Percentiles rank a stretch among this genome's conserved stretches.
These are phyloP conservation scores for Ursus arctos DNA, from an alignment of 2,113 vertebrate genomes.

Conservation along the genomic window DNA sequence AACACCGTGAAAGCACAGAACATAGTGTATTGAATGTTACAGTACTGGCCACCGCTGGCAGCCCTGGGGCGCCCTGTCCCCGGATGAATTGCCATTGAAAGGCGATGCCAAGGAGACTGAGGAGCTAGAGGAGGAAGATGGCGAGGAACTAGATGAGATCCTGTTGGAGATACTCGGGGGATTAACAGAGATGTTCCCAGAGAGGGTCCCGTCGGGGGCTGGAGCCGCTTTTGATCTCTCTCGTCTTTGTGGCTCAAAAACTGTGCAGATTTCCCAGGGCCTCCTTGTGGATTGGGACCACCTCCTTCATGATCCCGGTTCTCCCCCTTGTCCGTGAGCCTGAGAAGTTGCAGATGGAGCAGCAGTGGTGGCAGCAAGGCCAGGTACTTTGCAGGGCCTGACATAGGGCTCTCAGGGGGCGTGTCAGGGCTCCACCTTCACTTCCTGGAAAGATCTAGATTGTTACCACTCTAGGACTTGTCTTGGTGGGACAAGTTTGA, in stretches of 20 bases:
- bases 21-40: not conserved
- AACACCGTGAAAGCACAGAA: not conserved
- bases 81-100: not conserved
- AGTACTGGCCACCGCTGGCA: not conserved
- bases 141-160: not conserved
- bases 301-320: constrained; percentile 93
- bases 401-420: constrained; percentile 93
- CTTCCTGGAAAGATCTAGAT: constrained; percentile 92
- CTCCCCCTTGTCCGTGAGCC: constrained; percentile 96
- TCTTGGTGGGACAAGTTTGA: constrained; percentile 63
- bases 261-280: not conserved
- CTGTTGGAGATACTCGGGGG: not conserved
- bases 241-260: not conserved
- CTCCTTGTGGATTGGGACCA: not conserved
- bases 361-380: constrained; percentile 95
- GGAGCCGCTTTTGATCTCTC: not conserved
- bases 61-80: not conserved
- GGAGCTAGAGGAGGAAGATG: not conserved
- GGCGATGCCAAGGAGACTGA: not conserved
- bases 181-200: not conserved
- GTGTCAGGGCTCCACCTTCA: constrained; percentile 92
- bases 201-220: not conserved
- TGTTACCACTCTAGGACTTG: constrained; percentile 26
- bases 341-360: constrained; percentile 94
- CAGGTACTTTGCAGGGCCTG: constrained; percentile 95